These are phyloP conservation scores for Cyprinella venusta DNA, from an alignment of 2,797 vertebrate genomes.

Conservation along the genomic window DNA sequence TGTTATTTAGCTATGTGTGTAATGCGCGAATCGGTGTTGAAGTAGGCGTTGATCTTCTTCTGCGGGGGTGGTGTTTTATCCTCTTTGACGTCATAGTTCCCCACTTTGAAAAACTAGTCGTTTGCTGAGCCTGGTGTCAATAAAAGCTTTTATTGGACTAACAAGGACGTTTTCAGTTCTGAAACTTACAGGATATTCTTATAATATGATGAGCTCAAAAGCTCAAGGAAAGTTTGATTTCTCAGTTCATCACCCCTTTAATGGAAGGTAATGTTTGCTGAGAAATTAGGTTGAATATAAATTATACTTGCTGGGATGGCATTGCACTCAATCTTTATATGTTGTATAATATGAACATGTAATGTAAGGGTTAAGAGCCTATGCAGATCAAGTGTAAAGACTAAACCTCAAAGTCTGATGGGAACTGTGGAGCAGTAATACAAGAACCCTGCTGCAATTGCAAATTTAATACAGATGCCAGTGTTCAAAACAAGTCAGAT, in stretches of 20 bases:
- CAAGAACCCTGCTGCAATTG: slow-evolving; percentile 4
- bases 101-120: too few species aligned
- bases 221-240: too few species aligned
- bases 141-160: too few species aligned
- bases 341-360: neutral
- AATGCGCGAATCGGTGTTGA: too few species aligned
- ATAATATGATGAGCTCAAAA: too few species aligned
- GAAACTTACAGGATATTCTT: too few species aligned
- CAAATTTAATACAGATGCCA: slow-evolving; percentile 20
- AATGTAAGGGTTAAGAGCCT: slow-evolving; percentile 1
- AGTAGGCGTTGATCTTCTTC: too few species aligned
- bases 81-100: too few species aligned
- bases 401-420: slow-evolving; percentile 15
- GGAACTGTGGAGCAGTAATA: slow-evolving; percentile 5
- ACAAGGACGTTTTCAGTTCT: too few species aligned
- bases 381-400: slow-evolving; percentile 1
- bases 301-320: neutral
- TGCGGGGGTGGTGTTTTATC: too few species aligned
- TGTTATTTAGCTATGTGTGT: too few species aligned
- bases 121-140: too few species aligned
- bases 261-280: neutral
- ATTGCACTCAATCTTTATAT: neutral
- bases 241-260: neutral
- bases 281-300: neutral
- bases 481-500: slow-evolving; percentile 1